Conservation (phyloP, 2,113 vertebrate genomes). For the Bambusicola thoracicus region DNA sequence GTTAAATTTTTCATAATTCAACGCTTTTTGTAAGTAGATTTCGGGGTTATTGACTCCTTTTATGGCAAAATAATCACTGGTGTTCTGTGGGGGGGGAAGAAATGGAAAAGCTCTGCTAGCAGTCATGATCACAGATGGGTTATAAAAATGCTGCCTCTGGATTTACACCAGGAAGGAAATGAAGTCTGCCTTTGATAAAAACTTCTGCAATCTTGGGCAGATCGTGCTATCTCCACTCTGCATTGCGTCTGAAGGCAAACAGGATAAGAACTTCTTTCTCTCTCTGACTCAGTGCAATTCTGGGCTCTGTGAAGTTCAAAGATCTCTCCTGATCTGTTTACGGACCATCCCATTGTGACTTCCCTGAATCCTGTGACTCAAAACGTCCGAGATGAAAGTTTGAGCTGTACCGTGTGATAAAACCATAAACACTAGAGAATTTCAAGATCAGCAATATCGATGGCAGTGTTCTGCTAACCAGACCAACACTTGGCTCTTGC, state of each 20-base stretch:
- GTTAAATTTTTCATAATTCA: conserved; percentile 84
- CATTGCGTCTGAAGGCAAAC: not conserved
- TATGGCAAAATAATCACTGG: conserved; percentile 80
- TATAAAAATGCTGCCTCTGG: not conserved
- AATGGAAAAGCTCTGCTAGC: not conserved
- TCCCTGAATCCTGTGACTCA: not conserved
- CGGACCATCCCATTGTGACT: not conserved
- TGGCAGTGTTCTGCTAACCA: not conserved
- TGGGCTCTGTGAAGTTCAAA: not conserved
- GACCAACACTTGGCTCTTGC: rapidly evolving
- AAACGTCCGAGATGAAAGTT: not conserved
- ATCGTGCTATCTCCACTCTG: not conserved
- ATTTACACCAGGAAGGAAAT: not conserved
- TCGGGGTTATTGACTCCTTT: conserved; percentile 80
- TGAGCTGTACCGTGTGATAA: not conserved
- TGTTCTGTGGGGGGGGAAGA: conserved; percentile 65
- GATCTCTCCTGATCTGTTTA: not conserved
- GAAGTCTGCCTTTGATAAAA: not conserved
- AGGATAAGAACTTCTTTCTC: not conserved
- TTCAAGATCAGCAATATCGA: not conserved
- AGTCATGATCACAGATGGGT: not conserved
- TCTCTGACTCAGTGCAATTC: not conserved
- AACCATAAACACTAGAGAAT: not conserved
- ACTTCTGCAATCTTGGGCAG: not conserved
- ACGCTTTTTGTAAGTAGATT: conserved; percentile 77